phyloP scores from a whole-genome alignment of 1,140 invertebrate species.

The Penaeus chinensis region DNA sequence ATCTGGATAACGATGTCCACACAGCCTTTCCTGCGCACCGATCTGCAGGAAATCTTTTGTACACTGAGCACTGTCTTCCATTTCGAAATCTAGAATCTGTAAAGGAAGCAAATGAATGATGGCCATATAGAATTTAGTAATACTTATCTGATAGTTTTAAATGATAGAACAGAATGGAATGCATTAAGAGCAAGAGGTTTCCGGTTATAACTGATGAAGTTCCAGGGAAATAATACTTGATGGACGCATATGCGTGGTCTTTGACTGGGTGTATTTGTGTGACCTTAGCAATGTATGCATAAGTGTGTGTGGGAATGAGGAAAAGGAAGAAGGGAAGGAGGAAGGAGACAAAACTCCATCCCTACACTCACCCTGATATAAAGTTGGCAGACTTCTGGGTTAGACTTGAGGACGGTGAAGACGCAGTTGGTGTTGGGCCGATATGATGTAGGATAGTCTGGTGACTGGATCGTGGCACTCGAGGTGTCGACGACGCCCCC shows the following conservation, averaged over 20 bases:
- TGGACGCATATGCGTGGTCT: too few relatives aligned
- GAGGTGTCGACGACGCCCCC: constrained; percentile 28
- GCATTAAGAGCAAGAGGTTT: too few relatives aligned
- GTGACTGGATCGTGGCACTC: constrained; percentile 29
- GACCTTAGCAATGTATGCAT: too few relatives aligned
- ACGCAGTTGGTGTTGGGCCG: constrained; percentile 10
- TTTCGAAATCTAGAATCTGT: constrained; percentile 42
- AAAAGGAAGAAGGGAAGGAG: background rate
- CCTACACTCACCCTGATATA: constrained; percentile 22
- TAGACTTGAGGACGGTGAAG: constrained; percentile 32
- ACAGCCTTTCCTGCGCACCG: constrained; percentile 45
- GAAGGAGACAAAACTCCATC: background rate
- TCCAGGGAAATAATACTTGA: too few relatives aligned
- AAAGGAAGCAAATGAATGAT: background rate
- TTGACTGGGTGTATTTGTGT: too few relatives aligned
- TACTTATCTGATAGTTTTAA: too few relatives aligned
- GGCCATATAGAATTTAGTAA: background rate
- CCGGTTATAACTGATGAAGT: too few relatives aligned
- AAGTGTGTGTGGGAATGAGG: too few relatives aligned
- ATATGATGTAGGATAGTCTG: constrained; percentile 31
- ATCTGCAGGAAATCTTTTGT: constrained; percentile 38
- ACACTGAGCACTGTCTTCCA: constrained; percentile 42
- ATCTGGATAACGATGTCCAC: constrained; percentile 33
- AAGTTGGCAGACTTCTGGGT: constrained; percentile 42
- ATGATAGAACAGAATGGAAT: too few relatives aligned